Conservation (phyloP, 2,113 vertebrate species). For the Sylvia atricapilla region DNA sequence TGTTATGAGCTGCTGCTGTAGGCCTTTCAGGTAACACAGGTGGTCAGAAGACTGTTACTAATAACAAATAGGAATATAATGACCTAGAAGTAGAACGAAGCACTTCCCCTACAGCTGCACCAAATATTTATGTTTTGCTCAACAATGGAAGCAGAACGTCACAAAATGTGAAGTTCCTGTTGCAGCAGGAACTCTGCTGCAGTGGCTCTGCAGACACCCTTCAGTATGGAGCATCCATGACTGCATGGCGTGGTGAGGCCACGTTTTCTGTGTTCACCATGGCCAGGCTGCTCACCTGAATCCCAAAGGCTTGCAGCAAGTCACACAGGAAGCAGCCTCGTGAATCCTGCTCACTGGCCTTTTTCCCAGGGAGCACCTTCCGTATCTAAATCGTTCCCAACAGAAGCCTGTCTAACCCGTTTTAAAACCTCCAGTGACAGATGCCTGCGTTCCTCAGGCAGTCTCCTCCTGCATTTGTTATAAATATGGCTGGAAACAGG, state of each 20-base stretch:
- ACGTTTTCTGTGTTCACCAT: not conserved
- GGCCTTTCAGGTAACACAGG: accelerated
- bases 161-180: not conserved
- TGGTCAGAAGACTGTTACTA: accelerated
- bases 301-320: not conserved
- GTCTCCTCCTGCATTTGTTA: not conserved
- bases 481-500: not conserved
- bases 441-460: not conserved
- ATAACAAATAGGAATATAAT: not conserved
- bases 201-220: accelerated
- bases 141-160: not conserved
- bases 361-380: not conserved
- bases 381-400: not conserved
- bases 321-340: accelerated
- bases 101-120: not conserved
- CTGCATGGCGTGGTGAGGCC: accelerated
- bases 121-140: not conserved
- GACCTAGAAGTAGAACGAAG: not conserved
- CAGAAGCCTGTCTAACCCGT: not conserved
- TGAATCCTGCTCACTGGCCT: not conserved
- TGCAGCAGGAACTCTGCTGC: too few species aligned
- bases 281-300: not conserved
- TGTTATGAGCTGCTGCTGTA: accelerated
- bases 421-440: not conserved
- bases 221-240: accelerated